Conservation (phyloP, 2,113 vertebrate species). For the Urocynchramus pylzowi region DNA sequence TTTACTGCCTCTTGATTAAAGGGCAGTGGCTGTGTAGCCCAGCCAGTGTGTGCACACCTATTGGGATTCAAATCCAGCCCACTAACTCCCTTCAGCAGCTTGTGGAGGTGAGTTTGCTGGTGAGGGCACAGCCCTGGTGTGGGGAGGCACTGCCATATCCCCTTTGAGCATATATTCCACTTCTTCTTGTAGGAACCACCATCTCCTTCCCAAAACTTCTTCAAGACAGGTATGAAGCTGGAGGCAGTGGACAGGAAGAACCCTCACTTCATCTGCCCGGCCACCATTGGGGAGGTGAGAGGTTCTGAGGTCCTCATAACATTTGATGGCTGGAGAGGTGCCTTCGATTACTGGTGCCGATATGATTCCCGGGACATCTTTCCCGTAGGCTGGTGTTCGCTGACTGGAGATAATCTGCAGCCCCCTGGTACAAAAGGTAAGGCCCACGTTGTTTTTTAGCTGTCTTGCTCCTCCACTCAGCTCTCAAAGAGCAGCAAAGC, state of each 20-base stretch:
- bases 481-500: background rate
- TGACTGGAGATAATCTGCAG: constrained; percentile 98
- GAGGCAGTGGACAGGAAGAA: constrained; percentile 99
- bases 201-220: constrained; percentile 93
- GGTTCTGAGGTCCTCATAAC: constrained; percentile 97
- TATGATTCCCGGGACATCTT: constrained; percentile 98
- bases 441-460: background rate
- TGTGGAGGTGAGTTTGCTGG: background rate
- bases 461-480: background rate
- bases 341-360: constrained; percentile 99
- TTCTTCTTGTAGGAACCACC: constrained; percentile 87
- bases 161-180: background rate
- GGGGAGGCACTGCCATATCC: background rate
- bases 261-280: constrained; percentile 98
- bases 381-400: constrained; percentile 95
- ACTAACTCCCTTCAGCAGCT: background rate
- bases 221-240: constrained; percentile 97
- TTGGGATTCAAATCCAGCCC: background rate
- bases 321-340: constrained; percentile 98
- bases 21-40: background rate
- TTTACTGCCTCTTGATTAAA: background rate
- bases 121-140: background rate
- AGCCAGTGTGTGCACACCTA: background rate
- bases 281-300: constrained; percentile 95
- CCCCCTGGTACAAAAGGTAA: constrained; percentile 97